These are phyloP conservation scores for Acholoe squamosa DNA, from an alignment of 2,888 invertebrate genomes.

Conservation along the genomic window DNA sequence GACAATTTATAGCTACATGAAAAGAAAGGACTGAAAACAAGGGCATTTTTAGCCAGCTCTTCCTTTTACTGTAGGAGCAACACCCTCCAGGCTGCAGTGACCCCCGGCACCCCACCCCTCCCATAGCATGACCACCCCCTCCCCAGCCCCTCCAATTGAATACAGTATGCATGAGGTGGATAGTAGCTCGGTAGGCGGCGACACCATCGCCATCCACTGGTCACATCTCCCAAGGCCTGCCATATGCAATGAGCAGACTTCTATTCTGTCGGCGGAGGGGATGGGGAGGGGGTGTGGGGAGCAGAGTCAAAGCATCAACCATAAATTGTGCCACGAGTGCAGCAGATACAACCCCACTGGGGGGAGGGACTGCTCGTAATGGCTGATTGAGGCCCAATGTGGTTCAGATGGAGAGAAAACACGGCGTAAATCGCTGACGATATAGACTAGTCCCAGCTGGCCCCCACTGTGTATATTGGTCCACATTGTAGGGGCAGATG, in stretches of 20 bases:
- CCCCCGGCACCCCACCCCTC: neutral
- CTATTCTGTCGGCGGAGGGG: neutral
- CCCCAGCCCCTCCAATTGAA: neutral
- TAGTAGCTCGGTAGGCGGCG: neutral
- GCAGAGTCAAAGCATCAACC: neutral
- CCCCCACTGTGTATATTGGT: no score
- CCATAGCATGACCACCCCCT: neutral
- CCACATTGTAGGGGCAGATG: no score
- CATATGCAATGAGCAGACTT: constrained; percentile 41
- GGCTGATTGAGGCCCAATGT: no score
- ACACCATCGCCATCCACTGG: neutral
- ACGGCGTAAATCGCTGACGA: no score
- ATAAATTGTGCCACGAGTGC: neutral
- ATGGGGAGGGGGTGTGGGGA: neutral
- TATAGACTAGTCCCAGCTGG: no score
- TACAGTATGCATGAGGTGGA: constrained; percentile 32
- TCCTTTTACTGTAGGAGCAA: no score
- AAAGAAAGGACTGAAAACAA: no score
- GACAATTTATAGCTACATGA: no score
- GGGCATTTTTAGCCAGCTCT: no score
- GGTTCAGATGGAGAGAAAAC: no score
- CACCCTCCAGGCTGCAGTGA: neutral
- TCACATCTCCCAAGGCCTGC: neutral
- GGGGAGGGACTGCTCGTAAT: neutral
- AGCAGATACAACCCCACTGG: constrained; percentile 12